Evolutionary conservation across 2,888 invertebrate species (phyloP).

Genomic region (Opisthograptis luteolata): DNA sequence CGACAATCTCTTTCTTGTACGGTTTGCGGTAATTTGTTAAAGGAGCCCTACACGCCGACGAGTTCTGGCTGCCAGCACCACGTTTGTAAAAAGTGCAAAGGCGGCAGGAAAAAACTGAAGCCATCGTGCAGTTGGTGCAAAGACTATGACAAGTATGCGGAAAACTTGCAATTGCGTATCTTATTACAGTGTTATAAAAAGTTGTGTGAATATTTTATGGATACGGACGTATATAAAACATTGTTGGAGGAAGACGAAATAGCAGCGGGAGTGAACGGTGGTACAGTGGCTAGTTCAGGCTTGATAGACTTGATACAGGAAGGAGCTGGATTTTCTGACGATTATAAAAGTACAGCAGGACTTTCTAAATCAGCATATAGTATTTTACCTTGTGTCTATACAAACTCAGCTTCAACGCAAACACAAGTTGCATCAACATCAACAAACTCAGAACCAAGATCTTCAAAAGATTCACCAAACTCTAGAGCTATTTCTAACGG

Average conservation of each 20-base stretch:
- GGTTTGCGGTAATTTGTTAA: constrained; percentile 93
- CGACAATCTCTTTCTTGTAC: constrained; percentile 95
- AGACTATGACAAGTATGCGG: constrained; percentile 91
- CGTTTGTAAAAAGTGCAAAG: constrained; percentile 93
- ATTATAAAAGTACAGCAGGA: constrained; percentile 89
- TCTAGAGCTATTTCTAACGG: constrained; percentile 72
- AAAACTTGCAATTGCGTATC: constrained; percentile 92
- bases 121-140: constrained; percentile 94
- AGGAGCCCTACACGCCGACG: constrained; percentile 91
- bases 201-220: constrained; percentile 92
- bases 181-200: constrained; percentile 95
- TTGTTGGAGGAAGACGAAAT: constrained; percentile 82
- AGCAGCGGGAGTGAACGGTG: constrained; percentile 79
- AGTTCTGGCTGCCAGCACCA: constrained; percentile 94
- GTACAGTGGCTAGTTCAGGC: constrained; percentile 81
- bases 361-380: constrained; percentile 90
- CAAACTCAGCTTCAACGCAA: constrained; percentile 84
- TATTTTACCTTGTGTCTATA: constrained; percentile 89
- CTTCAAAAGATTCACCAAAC: constrained; percentile 70
- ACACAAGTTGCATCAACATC: constrained; percentile 68
- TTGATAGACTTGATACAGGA: constrained; percentile 91
- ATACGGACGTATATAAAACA: constrained; percentile 88
- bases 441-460: constrained; percentile 58
- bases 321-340: constrained; percentile 90
- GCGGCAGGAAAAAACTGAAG: constrained; percentile 92